Conservation (phyloP, 1,140 invertebrate genomes). For the Trichonephila inaurata region DNA sequence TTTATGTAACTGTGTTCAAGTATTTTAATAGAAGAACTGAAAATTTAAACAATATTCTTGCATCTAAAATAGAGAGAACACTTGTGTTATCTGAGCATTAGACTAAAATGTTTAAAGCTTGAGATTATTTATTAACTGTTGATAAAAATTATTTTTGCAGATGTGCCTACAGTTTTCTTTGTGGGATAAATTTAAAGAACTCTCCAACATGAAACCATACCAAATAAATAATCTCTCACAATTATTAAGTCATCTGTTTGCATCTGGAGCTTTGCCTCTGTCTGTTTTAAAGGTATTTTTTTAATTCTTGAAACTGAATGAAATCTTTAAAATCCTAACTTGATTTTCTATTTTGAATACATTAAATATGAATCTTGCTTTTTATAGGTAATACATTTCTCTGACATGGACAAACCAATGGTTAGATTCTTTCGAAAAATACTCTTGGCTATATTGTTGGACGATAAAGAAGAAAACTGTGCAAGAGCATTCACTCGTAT, state of each 20-base stretch:
- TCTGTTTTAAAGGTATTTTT: constrained; percentile 86
- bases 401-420: constrained; percentile 87
- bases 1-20: too few species aligned
- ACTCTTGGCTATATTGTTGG: constrained; percentile 86
- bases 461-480: constrained; percentile 83
- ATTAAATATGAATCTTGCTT: not conserved
- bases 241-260: constrained; percentile 90
- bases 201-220: constrained; percentile 84
- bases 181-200: constrained; percentile 95
- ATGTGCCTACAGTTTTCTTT: constrained; percentile 92
- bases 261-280: constrained; percentile 88
- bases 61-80: too few species aligned
- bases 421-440: constrained; percentile 87
- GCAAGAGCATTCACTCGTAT: constrained; percentile 86
- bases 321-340: too few species aligned
- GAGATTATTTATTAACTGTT: too few species aligned
- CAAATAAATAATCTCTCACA: constrained; percentile 89
- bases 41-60: too few species aligned
- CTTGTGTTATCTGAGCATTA: too few species aligned
- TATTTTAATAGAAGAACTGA: too few species aligned
- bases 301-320: too few species aligned
- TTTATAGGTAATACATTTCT: constrained; percentile 88
- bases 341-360: too few species aligned
- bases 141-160: constrained; percentile 82
- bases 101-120: too few species aligned